Conservation (phyloP, 2,888 invertebrate species). For the Scaptomyza polygonia region DNA sequence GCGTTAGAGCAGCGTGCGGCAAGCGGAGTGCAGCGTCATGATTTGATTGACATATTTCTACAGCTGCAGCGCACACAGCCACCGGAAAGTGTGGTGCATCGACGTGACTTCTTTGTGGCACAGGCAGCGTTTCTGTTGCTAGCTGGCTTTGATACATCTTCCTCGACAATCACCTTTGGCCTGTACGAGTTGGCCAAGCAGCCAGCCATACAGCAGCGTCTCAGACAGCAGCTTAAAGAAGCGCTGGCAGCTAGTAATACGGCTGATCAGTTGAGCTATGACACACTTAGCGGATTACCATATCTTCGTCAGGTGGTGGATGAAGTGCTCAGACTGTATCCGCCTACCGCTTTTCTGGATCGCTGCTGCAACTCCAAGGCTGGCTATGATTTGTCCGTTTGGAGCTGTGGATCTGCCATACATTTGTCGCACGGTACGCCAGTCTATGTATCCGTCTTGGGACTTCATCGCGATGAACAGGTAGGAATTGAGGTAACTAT, state of each 20-base stretch:
- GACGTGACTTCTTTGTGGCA: conserved; percentile 77
- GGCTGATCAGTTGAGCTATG: conserved; percentile 81
- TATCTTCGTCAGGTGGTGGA: conserved; percentile 84
- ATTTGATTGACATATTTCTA: conserved; percentile 85
- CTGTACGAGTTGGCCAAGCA: conserved; percentile 83
- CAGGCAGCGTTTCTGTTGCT: conserved; percentile 80
- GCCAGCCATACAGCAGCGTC: conserved; percentile 80
- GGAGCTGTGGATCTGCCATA: conserved; percentile 46
- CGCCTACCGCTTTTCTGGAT: conserved; percentile 81
- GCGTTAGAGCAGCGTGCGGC: conserved; percentile 82
- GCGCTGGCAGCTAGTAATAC: conserved; percentile 58
- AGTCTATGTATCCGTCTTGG: conserved; percentile 79
- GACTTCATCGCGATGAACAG: conserved; percentile 80
- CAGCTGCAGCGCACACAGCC: conserved; percentile 78
- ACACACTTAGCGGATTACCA: conserved; percentile 82
- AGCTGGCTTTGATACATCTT: conserved; percentile 82
- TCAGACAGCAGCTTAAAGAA: conserved; percentile 82
- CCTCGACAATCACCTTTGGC: conserved; percentile 83
- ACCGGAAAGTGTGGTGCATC: conserved; percentile 57
- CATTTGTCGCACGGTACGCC: conserved; percentile 77
- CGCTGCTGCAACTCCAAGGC: conserved; percentile 73
- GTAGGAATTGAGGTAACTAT: conserved; percentile 36
- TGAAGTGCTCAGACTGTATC: conserved; percentile 82
- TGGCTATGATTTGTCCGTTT: conserved; percentile 72
- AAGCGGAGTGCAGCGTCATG: conserved; percentile 82